These are phyloP conservation scores for Proteles cristata DNA, from an alignment of 2,113 vertebrate species.

Conservation along the genomic window DNA sequence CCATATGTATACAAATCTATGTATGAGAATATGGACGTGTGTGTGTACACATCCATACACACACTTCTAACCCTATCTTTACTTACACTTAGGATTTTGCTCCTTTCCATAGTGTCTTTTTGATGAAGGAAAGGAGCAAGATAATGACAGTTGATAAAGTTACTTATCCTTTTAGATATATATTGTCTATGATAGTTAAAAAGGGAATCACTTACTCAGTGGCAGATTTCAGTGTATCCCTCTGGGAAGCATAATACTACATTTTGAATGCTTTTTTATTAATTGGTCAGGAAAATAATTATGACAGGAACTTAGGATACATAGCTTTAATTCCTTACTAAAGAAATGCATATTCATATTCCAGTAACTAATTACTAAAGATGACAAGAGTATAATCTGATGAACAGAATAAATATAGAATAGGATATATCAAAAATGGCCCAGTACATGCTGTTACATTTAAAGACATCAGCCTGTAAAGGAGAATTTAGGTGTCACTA, in stretches of 20 bases:
- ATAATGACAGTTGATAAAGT: background rate
- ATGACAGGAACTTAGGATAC: background rate
- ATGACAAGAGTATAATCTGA: background rate
- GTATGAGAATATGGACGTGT: background rate
- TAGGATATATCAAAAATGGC: background rate
- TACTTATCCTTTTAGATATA: background rate
- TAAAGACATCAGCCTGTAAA: background rate
- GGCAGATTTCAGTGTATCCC: background rate
- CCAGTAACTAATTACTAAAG: background rate
- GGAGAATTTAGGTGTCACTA: background rate
- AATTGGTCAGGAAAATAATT: background rate
- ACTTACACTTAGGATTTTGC: background rate
- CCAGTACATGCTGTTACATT: background rate
- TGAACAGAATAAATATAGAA: background rate
- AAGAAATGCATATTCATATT: background rate
- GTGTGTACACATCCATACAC: background rate
- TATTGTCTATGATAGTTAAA: background rate
- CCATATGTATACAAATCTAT: background rate
- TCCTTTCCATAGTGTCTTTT: background rate
- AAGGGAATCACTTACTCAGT: background rate
- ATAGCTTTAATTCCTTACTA: conserved; percentile 29
- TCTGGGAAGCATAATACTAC: background rate
- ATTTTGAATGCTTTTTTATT: conserved; percentile 17
- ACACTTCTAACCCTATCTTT: background rate
- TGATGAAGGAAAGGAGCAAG: background rate